Evolutionary conservation across 2,797 vertebrate genomes (phyloP).

Genomic region (Artibeus jamaicensis): DNA sequence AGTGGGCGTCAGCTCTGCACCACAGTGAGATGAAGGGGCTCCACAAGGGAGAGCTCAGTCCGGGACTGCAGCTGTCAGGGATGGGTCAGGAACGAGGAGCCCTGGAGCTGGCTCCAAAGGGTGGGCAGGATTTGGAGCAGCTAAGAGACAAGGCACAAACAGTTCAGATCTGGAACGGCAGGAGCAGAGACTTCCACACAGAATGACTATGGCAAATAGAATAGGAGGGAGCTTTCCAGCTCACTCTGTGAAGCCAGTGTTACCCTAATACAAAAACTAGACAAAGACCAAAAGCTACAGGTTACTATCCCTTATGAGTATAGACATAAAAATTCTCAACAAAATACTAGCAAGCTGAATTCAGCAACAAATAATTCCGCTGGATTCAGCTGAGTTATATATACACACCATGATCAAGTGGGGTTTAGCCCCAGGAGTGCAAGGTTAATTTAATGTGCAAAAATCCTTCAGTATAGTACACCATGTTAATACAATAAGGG

Average conservation of each 20-base stretch:
- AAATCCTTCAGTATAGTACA: neutral
- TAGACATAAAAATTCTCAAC: neutral
- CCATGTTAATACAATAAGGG: neutral
- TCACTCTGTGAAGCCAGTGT: neutral
- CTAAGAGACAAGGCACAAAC: neutral
- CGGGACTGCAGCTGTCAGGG: neutral
- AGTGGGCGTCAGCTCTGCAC: neutral
- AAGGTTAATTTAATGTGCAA: slow-evolving; percentile 15
- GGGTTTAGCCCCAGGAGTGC: neutral
- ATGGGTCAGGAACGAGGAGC: neutral
- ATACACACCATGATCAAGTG: neutral
- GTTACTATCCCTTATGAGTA: neutral
- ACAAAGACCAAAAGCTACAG: neutral
- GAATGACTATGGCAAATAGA: neutral
- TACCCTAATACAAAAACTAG: neutral
- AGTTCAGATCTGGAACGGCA: neutral
- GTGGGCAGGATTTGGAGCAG: neutral
- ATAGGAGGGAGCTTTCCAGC: neutral
- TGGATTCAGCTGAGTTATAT: neutral
- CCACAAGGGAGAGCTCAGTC: neutral
- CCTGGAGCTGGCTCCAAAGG: neutral
- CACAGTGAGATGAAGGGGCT: neutral
- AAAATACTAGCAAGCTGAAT: neutral
- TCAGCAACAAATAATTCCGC: neutral
- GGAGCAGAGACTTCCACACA: neutral